Conservation (phyloP, 2,888 invertebrate genomes). For the Andricus quercusramuli region DNA sequence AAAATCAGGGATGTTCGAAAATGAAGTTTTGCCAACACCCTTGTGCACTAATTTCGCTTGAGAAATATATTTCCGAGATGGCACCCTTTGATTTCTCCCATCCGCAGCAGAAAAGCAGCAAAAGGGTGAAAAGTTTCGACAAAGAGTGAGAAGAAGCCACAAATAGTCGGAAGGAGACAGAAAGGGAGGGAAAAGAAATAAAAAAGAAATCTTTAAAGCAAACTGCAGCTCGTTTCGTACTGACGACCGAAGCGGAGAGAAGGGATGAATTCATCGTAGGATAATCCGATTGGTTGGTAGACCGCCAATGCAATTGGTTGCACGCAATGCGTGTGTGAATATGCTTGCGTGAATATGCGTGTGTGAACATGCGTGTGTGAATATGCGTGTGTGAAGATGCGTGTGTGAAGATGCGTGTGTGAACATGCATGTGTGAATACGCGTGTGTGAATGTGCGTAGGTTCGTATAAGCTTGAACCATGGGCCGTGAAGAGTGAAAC, state of each 20-base stretch:
- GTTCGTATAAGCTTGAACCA: neutral
- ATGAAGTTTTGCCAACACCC: too few relatives aligned
- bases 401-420: neutral
- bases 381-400: constrained; percentile 47
- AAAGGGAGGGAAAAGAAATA: constrained; percentile 42
- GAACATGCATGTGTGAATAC: too few relatives aligned
- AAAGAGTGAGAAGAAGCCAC: constrained; percentile 49
- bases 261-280: constrained; percentile 68
- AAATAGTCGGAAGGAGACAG: constrained; percentile 34
- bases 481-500: constrained; percentile 17
- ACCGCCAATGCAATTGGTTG: constrained; percentile 71
- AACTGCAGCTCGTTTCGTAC: constrained; percentile 60
- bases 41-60: neutral
- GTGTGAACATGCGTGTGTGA: constrained; percentile 47
- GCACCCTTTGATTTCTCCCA: constrained; percentile 16
- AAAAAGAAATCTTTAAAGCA: constrained; percentile 68
- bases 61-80: neutral
- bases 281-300: constrained; percentile 71
- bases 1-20: too few relatives aligned
- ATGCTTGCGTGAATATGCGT: constrained; percentile 51
- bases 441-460: constrained; percentile 57
- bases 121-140: too few relatives aligned
- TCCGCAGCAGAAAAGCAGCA: neutral
- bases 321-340: constrained; percentile 53
- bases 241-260: constrained; percentile 54